Base-by-base conservation (phyloP, 1,140 invertebrate genomes). In the Nasonia giraulti region DNA sequence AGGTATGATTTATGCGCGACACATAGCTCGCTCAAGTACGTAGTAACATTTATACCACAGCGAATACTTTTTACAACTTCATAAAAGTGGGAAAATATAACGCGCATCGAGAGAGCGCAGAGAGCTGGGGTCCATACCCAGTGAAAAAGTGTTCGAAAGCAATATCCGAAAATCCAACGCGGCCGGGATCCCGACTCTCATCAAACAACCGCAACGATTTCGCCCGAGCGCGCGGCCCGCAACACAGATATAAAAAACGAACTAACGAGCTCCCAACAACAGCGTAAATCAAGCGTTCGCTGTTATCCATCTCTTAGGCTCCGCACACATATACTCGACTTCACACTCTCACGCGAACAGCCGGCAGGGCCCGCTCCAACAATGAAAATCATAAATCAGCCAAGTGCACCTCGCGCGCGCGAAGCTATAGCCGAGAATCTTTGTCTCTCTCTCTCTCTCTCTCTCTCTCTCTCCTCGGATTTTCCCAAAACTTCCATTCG, bases 331-430 rank as follows among this genome's bases (percentile, higher is more conserved):
- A 20, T 20, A 62, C 2, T 27, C 27, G 27, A 80, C 37, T 68
- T 31, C 55, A 33, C 23, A 68, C 62, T 80, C 78, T 55, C 33
- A 37, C 33, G 33, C 47, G 47, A 3, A 50, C 17, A 50, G 47
- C 69, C 27, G 69, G 8, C 37, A 55, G 44, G 44, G 40, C 80
- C 20, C 6, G 33, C 33, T 20, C 31, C 80, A n/a, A 82, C 69
- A 82, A 82, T 74, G 80, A 62, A 37, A 76, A 62, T 66, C 71
- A 33, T 82, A 82, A 82, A 82, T 82, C 81, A 82, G 81, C 73
- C 81, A 50, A 75, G 47, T n/a, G 68, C 80, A 50, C 66, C 14
- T 23, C 33, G 20, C 2, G 40, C 20, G 40, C 20, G 14, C 27
- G 27, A 27, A 27, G 20, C 17, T 40, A 37, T 40, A 37, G 47